Conservation (phyloP, 2,113 vertebrate species). For the Helogale parvula region DNA sequence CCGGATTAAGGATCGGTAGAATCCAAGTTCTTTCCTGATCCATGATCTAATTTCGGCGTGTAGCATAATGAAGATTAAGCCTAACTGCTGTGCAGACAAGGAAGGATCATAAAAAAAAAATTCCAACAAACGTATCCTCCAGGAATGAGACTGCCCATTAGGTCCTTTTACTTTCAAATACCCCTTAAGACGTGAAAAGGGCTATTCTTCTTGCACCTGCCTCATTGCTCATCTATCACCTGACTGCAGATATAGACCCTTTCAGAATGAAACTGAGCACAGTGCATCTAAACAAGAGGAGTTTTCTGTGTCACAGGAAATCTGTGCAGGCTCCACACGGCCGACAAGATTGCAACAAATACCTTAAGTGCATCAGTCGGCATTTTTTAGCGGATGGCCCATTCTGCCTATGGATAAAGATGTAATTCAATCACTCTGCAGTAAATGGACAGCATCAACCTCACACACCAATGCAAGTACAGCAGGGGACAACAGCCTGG, state of each 20-base stretch:
- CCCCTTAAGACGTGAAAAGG: neutral
- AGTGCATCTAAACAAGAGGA: conserved; percentile 71
- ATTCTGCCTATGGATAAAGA: conserved; percentile 83
- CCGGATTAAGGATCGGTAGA: neutral
- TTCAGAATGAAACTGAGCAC: conserved; percentile 69
- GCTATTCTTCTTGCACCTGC: neutral
- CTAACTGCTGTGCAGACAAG: conserved; percentile 38
- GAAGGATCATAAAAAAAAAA: conserved; percentile 8
- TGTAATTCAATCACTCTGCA: conserved; percentile 85
- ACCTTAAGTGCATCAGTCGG: conserved; percentile 83
- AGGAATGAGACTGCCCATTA: conserved; percentile 18
- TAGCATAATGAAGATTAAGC: conserved; percentile 2
- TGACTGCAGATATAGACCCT: conserved; percentile 59
- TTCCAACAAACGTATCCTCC: neutral
- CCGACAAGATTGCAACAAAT: conserved; percentile 84
- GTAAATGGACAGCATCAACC: conserved; percentile 81
- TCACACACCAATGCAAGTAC: conserved; percentile 61
- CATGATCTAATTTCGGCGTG: neutral
- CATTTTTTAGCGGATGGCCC: conserved; percentile 76
- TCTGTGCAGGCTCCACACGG: conserved; percentile 83
- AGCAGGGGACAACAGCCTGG: conserved; percentile 56
- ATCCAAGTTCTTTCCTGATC: neutral
- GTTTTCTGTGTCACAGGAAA: conserved; percentile 81
- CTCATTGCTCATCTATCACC: conserved; percentile 23
- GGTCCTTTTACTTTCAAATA: conserved; percentile 56